Evolutionary conservation across 2,888 invertebrate genomes (phyloP).

Genomic region (Agrenia bidenticulata): DNA sequence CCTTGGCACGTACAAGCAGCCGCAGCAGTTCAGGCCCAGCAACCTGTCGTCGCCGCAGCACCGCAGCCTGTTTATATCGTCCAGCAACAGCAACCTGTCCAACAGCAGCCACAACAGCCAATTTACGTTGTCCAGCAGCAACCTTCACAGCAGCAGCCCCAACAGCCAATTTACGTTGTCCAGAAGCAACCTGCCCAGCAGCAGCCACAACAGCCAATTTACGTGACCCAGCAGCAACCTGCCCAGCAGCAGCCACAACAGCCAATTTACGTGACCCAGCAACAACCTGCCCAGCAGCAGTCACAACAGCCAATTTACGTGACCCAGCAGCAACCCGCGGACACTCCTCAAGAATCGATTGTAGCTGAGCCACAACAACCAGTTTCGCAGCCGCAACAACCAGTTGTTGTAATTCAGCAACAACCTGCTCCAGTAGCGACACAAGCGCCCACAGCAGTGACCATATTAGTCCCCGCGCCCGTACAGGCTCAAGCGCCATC

Average conservation of each 20-base stretch:
- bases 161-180: background rate
- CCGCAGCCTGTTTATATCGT: background rate
- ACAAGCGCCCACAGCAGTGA: background rate
- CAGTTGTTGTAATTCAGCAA: background rate
- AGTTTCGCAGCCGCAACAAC: too few relatives aligned
- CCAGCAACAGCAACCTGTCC: too few relatives aligned
- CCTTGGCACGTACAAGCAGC: constrained; percentile 2
- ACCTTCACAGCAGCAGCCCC: background rate
- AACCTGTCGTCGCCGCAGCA: background rate
- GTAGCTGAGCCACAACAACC: too few relatives aligned
- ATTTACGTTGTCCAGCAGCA: background rate
- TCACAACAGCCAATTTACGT: background rate
- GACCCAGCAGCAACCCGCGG: background rate
- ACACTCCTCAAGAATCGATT: too few relatives aligned
- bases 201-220: background rate
- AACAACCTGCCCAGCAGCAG: background rate
- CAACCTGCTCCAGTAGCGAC: constrained; percentile 1
- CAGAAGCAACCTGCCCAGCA: constrained; percentile 6
- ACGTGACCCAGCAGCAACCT: constrained; percentile 7
- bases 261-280: background rate
- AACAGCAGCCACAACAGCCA: constrained; percentile 6
- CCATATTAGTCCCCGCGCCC: background rate
- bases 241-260: background rate
- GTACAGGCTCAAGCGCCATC: background rate
- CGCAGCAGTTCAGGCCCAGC: background rate